Percentiles rank a stretch among this genome's conserved stretches.
These are phyloP conservation scores for Beaufortia kweichowensis DNA, from an alignment of 2,113 vertebrate genomes.

Conservation along the genomic window DNA sequence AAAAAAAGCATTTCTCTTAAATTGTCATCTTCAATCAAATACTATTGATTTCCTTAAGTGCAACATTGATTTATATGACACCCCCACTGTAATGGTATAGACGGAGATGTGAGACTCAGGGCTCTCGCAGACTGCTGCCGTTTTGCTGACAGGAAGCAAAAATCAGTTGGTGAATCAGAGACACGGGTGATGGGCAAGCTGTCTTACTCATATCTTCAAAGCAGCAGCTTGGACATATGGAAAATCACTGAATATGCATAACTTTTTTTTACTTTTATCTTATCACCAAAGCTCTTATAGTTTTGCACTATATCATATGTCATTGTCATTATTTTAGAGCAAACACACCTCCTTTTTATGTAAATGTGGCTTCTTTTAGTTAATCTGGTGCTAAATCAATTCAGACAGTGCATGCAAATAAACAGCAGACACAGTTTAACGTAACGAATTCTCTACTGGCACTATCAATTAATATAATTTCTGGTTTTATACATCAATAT, in stretches of 20 bases:
- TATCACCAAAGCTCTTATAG: not conserved
- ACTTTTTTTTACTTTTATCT: no score
- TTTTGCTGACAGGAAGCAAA: slow-evolving; percentile 53
- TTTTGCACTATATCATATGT: not conserved
- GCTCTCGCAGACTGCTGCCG: slow-evolving; percentile 30
- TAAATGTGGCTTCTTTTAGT: not conserved
- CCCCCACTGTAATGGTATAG: slow-evolving; percentile 45
- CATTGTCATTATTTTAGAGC: no score
- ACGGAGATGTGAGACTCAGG: slow-evolving; percentile 31
- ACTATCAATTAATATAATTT: no score
- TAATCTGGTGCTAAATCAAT: not conserved
- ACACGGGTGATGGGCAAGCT: slow-evolving; percentile 34
- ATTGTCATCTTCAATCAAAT: slow-evolving; percentile 55
- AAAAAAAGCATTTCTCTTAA: slow-evolving; percentile 38
- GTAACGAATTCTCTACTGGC: no score
- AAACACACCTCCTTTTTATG: no score
- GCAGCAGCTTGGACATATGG: slow-evolving; percentile 29
- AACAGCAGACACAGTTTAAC: not conserved
- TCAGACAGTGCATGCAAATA: not conserved
- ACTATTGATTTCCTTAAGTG: slow-evolving; percentile 59
- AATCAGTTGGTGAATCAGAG: slow-evolving; percentile 46
- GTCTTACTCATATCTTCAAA: slow-evolving; percentile 41
- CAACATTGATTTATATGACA: slow-evolving; percentile 58
- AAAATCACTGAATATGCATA: slow-evolving; percentile 21
- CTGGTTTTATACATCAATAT: no score